Evolutionary conservation across 1,140 invertebrate genomes (phyloP).

Genomic region (Cherax quadricarinatus): DNA sequence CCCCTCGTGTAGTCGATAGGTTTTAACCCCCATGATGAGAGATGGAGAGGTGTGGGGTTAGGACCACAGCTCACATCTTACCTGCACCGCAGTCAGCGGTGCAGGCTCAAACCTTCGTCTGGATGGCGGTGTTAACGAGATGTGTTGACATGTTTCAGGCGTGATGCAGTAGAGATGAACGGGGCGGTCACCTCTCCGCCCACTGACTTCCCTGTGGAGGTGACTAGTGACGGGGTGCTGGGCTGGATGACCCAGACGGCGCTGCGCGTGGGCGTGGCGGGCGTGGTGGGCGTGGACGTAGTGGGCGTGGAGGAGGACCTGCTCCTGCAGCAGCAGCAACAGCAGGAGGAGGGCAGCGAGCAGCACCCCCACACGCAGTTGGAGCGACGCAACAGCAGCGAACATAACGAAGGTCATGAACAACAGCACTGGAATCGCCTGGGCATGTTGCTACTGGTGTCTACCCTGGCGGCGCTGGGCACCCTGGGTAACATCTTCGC

Average conservation of each 20-base stretch:
- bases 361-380: conserved; percentile 38
- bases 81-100: too few relatives aligned
- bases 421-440: conserved; percentile 82
- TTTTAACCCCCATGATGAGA: too few relatives aligned
- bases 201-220: background rate
- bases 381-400: conserved; percentile 26
- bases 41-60: too few relatives aligned
- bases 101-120: too few relatives aligned
- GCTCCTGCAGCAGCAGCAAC: conserved; percentile 28
- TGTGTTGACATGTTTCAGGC: background rate
- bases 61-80: too few relatives aligned
- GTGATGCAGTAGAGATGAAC: conserved; percentile 52
- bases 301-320: conserved; percentile 1
- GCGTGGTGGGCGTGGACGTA: conserved; percentile 20
- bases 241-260: conserved; percentile 50
- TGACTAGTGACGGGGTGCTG: conserved; percentile 33
- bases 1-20: too few relatives aligned
- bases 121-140: too few relatives aligned
- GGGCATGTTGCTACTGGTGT: conserved; percentile 82
- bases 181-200: conserved; percentile 38
- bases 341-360: conserved; percentile 30
- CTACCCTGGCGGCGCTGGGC: conserved; percentile 82
- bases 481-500: conserved; percentile 87
- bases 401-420: conserved; percentile 15
- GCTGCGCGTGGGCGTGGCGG: conserved; percentile 31